phyloP scores from a whole-genome alignment of 2,888 invertebrate genomes.

The Graphium colonna region DNA sequence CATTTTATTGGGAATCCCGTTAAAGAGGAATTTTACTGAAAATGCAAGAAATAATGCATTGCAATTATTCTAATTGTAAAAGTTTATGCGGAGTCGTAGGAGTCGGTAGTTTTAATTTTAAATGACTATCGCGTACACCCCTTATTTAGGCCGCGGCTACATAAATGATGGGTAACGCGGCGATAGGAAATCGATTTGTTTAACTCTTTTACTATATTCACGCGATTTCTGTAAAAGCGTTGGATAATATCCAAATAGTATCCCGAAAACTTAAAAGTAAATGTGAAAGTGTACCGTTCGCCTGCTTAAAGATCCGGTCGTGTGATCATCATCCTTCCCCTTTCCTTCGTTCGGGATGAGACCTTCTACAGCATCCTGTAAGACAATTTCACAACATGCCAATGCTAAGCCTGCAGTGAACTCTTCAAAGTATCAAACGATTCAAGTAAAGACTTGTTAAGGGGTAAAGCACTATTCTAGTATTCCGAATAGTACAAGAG shows the following conservation, averaged over 20 bases:
- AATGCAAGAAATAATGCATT: no score
- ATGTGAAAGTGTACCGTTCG: slow-evolving; percentile 50
- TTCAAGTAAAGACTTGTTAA: no score
- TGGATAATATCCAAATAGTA: no score
- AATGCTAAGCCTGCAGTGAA: slow-evolving; percentile 42
- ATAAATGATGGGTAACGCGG: no score
- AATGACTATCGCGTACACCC: not conserved
- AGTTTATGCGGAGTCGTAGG: no score
- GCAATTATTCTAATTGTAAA: no score
- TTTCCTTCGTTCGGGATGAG: slow-evolving; percentile 58
- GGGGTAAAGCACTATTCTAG: not conserved
- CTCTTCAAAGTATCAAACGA: no score
- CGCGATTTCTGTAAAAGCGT: slow-evolving; percentile 7
- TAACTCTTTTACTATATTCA: slow-evolving; percentile 8
- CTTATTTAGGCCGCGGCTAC: not conserved
- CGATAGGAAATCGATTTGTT: no score
- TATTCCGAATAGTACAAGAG: not conserved
- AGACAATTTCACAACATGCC: slow-evolving; percentile 64
- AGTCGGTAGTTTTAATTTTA: no score
- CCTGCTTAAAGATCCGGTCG: slow-evolving; percentile 43
- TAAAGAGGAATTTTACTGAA: no score
- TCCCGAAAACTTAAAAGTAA: slow-evolving; percentile 4
- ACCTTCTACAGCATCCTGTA: slow-evolving; percentile 66
- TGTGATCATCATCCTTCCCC: slow-evolving; percentile 56
- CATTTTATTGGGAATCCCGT: no score